phyloP scores from a whole-genome alignment of 2,888 invertebrate genomes.

The Nemotelus pantherinus region DNA sequence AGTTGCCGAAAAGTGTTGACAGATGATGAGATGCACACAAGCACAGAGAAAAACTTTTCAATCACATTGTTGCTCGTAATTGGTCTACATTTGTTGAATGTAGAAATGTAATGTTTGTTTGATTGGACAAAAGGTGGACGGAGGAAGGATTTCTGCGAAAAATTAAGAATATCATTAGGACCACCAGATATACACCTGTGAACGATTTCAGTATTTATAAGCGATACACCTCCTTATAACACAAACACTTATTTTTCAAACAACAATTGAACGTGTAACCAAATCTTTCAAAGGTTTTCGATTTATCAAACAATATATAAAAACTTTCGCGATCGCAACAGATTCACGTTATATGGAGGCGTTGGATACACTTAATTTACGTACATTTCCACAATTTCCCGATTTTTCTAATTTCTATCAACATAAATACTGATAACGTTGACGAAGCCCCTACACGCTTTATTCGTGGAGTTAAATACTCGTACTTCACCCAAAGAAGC shows the following conservation, averaged over 20 bases:
- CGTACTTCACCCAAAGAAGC: too few relatives aligned
- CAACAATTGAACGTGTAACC: not conserved
- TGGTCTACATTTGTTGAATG: not conserved
- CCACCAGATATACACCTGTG: not conserved
- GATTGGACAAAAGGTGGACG: conserved; percentile 18
- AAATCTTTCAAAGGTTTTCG: too few relatives aligned
- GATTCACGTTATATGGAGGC: not conserved
- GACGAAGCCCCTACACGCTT: not conserved
- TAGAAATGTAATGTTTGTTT: not conserved
- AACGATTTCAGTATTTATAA: conserved; percentile 40
- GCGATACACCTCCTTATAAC: not conserved
- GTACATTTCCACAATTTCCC: conserved; percentile 13
- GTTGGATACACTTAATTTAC: not conserved
- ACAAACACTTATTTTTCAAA: not conserved
- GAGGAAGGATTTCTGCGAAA: conserved; percentile 33
- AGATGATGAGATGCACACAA: conserved; percentile 23
- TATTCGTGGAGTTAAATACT: too few relatives aligned
- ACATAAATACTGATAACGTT: conserved; percentile 38
- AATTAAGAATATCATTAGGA: conserved; percentile 42
- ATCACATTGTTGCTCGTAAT: conserved; percentile 14
- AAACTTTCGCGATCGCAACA: not conserved
- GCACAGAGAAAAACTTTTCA: not conserved
- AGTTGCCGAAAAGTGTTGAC: conserved; percentile 22
- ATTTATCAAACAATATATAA: too few relatives aligned
- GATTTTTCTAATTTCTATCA: not conserved